Percentiles rank a stretch among this genome's conserved stretches.
Evolutionary conservation across 1,140 invertebrate genomes (phyloP).

Genomic region (Grapholita molesta): DNA sequence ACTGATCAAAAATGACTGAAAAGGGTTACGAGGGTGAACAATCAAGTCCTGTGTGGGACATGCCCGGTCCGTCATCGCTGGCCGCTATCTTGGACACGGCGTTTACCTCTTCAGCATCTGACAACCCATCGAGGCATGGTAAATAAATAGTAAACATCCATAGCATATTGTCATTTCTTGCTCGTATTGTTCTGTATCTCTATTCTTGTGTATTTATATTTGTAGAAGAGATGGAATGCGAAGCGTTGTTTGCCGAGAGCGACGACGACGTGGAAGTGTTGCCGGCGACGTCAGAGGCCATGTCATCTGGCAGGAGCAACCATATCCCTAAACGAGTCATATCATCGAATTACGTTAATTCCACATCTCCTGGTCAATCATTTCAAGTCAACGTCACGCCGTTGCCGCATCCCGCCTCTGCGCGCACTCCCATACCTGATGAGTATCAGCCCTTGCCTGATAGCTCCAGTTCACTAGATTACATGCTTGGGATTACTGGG

Average conservation of each 20-base stretch:
- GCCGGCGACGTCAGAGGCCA: conserved; percentile 42
- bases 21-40: conserved; percentile 63
- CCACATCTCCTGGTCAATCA: conserved; percentile 53
- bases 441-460: conserved; percentile 70
- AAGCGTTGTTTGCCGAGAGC: conserved; percentile 72
- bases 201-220: conserved; percentile 29
- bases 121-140: conserved; percentile 62
- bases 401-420: conserved; percentile 41
- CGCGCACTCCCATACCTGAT: conserved; percentile 64
- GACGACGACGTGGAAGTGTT: conserved; percentile 74
- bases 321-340: conserved; percentile 47
- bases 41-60: conserved; percentile 61
- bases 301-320: conserved; percentile 30
- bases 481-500: conserved; percentile 38
- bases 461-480: conserved; percentile 64
- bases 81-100: conserved; percentile 71
- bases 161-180: conserved; percentile 8
- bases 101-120: conserved; percentile 64
- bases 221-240: conserved; percentile 75
- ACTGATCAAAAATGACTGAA: conserved; percentile 56
- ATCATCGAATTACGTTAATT: conserved; percentile 65
- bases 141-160: conserved; percentile 22
- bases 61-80: conserved; percentile 67
- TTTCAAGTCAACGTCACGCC: conserved; percentile 48
- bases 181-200: not conserved